Evolutionary conservation across 2,113 vertebrate species (phyloP).

Genomic region (Nannospalax galili): DNA sequence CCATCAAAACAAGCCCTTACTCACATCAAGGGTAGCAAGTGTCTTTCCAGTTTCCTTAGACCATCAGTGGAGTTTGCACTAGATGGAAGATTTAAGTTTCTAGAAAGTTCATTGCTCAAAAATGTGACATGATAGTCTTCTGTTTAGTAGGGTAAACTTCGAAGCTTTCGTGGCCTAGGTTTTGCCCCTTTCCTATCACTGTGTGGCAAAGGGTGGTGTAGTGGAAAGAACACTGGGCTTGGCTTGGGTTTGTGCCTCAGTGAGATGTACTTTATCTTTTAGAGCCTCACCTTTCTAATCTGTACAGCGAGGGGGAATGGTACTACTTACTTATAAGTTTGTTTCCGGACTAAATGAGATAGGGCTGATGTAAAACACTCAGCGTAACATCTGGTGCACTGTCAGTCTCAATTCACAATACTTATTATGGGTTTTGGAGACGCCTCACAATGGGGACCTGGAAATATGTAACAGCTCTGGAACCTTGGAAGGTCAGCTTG

Average conservation of each 20-base stretch:
- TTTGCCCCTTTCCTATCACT: conserved; percentile 15
- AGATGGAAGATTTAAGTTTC: conserved; percentile 14
- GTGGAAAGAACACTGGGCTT: background rate
- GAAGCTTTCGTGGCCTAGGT: background rate
- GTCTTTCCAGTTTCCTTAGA: conserved; percentile 17
- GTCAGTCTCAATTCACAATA: conserved; percentile 2
- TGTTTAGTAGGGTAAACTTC: background rate
- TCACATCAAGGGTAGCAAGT: conserved; percentile 6
- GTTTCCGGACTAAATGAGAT: conserved; percentile 51
- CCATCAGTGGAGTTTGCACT: conserved; percentile 1
- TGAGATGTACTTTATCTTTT: conserved; percentile 29
- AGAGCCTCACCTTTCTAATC: conserved; percentile 24
- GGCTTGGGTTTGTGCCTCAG: conserved; percentile 22
- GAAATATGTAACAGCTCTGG: background rate
- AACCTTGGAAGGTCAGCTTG: background rate
- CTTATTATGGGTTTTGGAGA: conserved; percentile 42
- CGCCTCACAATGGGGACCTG: background rate
- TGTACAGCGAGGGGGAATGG: background rate
- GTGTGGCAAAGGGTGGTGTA: background rate
- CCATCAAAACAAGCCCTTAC: conserved; percentile 36
- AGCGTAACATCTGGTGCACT: background rate
- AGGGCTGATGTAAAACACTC: background rate
- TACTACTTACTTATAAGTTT: conserved; percentile 2
- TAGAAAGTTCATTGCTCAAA: conserved; percentile 46
- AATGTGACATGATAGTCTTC: conserved; percentile 20